Evolutionary conservation across 2,797 vertebrate genomes (phyloP).

Genomic region (Manis pentadactyla): DNA sequence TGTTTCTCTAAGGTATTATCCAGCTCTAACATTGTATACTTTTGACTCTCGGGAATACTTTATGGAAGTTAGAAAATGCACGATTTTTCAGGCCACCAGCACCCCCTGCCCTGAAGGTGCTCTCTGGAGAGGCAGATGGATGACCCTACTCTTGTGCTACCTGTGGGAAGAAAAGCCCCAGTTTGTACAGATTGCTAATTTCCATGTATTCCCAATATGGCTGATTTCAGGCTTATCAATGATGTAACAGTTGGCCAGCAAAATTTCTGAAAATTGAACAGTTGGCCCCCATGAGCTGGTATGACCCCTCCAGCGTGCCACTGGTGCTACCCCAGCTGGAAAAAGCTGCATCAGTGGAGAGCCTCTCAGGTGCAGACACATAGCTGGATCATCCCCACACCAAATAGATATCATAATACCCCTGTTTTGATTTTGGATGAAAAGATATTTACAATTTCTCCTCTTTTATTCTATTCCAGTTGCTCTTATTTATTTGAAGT

Average conservation of each 20-base stretch:
- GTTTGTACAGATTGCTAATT: background rate
- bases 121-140: background rate
- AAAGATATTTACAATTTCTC: constrained; percentile 27
- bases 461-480: constrained; percentile 34
- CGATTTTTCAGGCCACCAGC: background rate
- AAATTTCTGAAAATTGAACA: background rate
- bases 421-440: constrained; percentile 19
- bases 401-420: background rate
- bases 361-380: background rate
- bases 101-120: background rate
- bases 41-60: background rate
- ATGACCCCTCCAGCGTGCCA: background rate
- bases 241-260: background rate
- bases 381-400: background rate
- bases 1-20: background rate
- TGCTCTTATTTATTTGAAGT: constrained; percentile 40
- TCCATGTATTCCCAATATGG: background rate
- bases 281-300: background rate
- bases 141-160: background rate
- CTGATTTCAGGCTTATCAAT: constrained; percentile 8
- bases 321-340: background rate
- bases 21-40: background rate
- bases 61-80: background rate
- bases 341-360: background rate
- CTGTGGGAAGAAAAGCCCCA: background rate